A percentile compares a stretch with the other conserved stretches of the same genome.
Evolutionary conservation across 1,140 invertebrate genomes (phyloP).

Genomic region (Hyphantria cunea): DNA sequence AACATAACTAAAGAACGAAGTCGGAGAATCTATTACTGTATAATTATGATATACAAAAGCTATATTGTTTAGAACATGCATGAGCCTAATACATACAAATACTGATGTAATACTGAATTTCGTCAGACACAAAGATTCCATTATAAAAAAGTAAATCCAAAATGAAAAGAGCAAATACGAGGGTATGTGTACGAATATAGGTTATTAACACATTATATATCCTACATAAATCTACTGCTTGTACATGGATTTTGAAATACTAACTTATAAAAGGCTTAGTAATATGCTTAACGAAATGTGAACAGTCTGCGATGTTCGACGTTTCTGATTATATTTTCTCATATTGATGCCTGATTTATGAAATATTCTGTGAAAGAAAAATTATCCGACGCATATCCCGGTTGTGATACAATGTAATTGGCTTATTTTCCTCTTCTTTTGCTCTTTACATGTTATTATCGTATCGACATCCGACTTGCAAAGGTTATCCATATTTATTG

Average conservation of each 20-base stretch:
- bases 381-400: slow-evolving; percentile 59
- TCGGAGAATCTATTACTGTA: too few relatives aligned
- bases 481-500: slow-evolving; percentile 32
- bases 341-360: slow-evolving; percentile 66
- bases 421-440: slow-evolving; percentile 61
- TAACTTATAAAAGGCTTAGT: slow-evolving; percentile 29
- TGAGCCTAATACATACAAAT: too few relatives aligned
- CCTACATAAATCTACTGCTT: background rate
- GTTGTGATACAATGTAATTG: slow-evolving; percentile 69
- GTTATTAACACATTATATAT: background rate
- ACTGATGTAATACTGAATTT: background rate
- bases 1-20: too few relatives aligned
- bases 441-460: slow-evolving; percentile 69
- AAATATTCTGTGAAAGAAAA: slow-evolving; percentile 60
- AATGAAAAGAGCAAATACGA: background rate
- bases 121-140: slow-evolving; percentile 13
- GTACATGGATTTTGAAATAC: background rate
- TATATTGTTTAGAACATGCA: too few relatives aligned
- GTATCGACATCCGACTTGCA: slow-evolving; percentile 47
- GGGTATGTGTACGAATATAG: background rate
- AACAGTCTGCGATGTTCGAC: slow-evolving; percentile 29
- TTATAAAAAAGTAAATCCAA: slow-evolving; percentile 1
- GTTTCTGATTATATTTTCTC: slow-evolving; percentile 44
- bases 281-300: slow-evolving; percentile 29
- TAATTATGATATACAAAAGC: too few relatives aligned